These are phyloP conservation scores for Arvicanthis niloticus DNA, from an alignment of 2,113 vertebrate genomes.

Conservation along the genomic window DNA sequence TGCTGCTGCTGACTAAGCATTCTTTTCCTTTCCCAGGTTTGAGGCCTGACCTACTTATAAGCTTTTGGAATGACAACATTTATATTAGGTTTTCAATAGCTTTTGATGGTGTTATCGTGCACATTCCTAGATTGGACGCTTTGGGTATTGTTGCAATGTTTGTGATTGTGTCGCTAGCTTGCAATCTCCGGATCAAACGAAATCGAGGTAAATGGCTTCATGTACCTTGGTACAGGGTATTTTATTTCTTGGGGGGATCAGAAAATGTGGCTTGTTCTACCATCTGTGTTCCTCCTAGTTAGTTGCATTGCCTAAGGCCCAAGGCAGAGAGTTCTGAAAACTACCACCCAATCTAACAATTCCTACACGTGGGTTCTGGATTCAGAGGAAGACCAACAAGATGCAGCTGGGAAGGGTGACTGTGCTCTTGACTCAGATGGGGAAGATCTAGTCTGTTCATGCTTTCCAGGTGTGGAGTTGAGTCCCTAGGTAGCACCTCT, in stretches of 20 bases:
- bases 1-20: background rate
- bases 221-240: background rate
- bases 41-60: accelerated
- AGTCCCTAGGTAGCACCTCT: background rate
- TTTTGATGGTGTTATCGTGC: accelerated
- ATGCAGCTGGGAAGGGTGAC: background rate
- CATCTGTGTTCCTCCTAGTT: background rate
- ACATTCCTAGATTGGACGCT: background rate
- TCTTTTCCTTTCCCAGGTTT: background rate
- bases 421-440: no score
- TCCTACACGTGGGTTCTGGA: background rate
- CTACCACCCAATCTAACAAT: background rate
- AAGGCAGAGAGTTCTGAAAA: background rate
- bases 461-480: background rate
- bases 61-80: accelerated
- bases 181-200: background rate
- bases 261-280: background rate
- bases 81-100: accelerated
- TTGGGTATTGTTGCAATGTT: accelerated
- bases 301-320: background rate
- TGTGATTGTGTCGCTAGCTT: background rate
- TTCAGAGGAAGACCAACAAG: background rate
- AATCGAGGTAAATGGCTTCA: background rate
- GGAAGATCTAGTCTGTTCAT: background rate
- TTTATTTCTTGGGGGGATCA: background rate